A percentile compares a stretch with the other conserved stretches of the same genome.
These are phyloP conservation scores for Phylloscopus whistleri DNA, from an alignment of 2,113 vertebrate species.

Conservation along the genomic window DNA sequence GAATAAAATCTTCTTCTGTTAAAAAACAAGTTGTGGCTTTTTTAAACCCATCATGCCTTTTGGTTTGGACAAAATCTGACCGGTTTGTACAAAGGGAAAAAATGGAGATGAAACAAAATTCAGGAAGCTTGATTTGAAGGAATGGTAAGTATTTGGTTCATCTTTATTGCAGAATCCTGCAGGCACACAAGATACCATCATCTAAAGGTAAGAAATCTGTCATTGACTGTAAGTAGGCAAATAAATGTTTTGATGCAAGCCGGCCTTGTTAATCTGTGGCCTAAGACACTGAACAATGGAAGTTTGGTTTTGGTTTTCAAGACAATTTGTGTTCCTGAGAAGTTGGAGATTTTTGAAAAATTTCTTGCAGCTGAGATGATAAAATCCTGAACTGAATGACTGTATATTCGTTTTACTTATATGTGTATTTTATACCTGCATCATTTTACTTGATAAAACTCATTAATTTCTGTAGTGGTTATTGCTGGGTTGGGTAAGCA, in stretches of 20 bases:
- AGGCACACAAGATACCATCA: fast-evolving
- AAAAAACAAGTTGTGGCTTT: fast-evolving
- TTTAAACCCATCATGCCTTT: background rate
- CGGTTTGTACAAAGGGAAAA: background rate
- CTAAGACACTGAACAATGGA: background rate
- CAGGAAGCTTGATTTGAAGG: background rate
- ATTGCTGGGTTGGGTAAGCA: background rate
- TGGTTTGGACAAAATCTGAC: background rate
- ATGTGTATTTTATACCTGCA: fast-evolving
- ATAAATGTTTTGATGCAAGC: background rate
- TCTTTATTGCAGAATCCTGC: background rate
- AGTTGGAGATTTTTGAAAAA: too few relatives aligned
- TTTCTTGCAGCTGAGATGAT: background rate
- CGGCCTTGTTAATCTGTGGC: background rate
- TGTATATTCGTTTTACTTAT: fast-evolving
- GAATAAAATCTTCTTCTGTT: background rate
- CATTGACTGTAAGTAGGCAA: background rate
- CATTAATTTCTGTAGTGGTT: fast-evolving
- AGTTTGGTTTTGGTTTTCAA: background rate
- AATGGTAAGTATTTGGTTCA: background rate
- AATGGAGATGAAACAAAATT: background rate
- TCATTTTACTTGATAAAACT: background rate
- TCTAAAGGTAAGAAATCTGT: background rate
- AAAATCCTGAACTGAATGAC: background rate
- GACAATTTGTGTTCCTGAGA: background rate